phyloP scores from a whole-genome alignment of 2,888 invertebrate species.

The Tipula confusa region DNA sequence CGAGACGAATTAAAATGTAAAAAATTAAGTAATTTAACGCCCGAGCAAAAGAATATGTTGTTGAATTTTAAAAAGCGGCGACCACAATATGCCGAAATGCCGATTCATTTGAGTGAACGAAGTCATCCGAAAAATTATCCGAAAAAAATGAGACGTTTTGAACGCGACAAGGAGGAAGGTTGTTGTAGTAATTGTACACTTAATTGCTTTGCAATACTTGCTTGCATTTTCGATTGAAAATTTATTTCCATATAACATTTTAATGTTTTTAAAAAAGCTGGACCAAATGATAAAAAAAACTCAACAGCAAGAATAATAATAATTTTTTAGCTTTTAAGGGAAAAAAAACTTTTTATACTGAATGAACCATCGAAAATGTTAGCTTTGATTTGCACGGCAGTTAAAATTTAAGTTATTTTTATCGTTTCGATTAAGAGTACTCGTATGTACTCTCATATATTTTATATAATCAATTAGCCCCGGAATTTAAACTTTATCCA shows the following conservation, averaged over 20 bases:
- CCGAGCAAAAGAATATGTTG: conserved; percentile 46
- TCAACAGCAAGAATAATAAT: no score
- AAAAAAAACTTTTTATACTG: not conserved
- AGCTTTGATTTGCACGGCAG: not conserved
- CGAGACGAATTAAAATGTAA: conserved; percentile 46
- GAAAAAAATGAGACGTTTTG: conserved; percentile 47
- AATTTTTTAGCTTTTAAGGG: not conserved
- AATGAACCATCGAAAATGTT: not conserved
- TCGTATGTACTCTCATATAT: not conserved
- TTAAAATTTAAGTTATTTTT: not conserved
- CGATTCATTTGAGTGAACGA: conserved; percentile 49
- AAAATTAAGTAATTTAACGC: conserved; percentile 46
- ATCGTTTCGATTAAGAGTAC: not conserved
- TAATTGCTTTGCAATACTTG: conserved; percentile 48
- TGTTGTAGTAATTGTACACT: conserved; percentile 48
- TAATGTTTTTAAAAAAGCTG: not conserved
- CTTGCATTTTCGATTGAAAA: conserved; percentile 49
- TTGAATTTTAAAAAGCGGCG: conserved; percentile 47
- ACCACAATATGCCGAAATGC: conserved; percentile 48
- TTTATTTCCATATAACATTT: not conserved
- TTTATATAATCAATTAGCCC: not conserved
- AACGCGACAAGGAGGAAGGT: conserved; percentile 42
- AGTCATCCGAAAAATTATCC: conserved; percentile 49
- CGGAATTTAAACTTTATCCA: not conserved
- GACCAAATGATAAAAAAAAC: not conserved